Evolutionary conservation across 2,113 vertebrate species (phyloP), one percentile per base, ranked within the genome.

Genomic region (Hucho hucho): DNA sequence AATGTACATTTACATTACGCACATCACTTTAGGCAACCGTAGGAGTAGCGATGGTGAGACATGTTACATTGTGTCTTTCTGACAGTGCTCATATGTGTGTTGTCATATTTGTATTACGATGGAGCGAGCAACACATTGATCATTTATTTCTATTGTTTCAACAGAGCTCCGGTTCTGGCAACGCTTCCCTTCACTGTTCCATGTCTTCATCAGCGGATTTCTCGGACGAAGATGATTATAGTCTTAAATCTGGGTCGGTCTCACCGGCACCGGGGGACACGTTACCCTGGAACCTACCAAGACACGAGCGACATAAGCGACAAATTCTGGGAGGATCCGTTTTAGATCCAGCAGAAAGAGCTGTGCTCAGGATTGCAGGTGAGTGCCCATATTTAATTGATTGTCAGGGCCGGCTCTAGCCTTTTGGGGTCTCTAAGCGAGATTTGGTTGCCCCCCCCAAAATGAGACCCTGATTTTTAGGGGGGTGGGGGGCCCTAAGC

Each of bases 171-270:
- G 95, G 96, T 83, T 97, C 97, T 82, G 95, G 96, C 86, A 97
- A 95, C 93, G 95, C 94, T 79, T 98, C 97, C 87, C 95, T 96
- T 76, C 95, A 95, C 91, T 96, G 97, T 88, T 98, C 97, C 80
- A 98, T 98, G 97, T 98, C 97, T 90, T 99, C 97, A 86, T 99
- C 97, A 76, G 96, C 94, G 79, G 97, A 99, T 93, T 94, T 98
- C 88, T 98, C 97, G 43, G 97, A 98, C 47, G 98, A 99, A 64
- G 98, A 98, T 71, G 96, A 98, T 65, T 96, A 93, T 88, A 98
- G 97, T 74, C 87, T 93, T 80, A 95, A 96, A 83, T 98, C 98
- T 37, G 98, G 96, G 53, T 96, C 95, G 0, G 95, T 94, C 71
- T 98, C 97, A 68, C 98, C 97, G 32, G 96, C 96, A 69, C 97